These are phyloP conservation scores for Microtus montanus DNA, from an alignment of 2,113 vertebrate species.

Conservation along the genomic window DNA sequence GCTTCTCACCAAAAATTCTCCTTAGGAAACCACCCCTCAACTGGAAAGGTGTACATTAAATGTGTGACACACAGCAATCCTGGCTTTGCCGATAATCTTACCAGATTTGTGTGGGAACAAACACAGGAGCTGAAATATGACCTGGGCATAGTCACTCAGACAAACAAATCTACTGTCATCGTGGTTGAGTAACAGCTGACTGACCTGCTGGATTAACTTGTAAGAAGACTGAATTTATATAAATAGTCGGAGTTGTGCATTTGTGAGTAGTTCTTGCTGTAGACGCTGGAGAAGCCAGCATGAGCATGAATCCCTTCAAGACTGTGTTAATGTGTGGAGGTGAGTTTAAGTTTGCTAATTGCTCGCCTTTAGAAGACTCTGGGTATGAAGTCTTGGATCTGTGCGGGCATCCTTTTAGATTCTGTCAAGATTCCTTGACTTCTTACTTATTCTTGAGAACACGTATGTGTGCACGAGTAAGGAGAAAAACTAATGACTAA, in stretches of 20 bases:
- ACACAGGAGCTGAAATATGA: conserved; percentile 78
- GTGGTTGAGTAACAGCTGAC: conserved; percentile 68
- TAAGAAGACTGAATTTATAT: conserved; percentile 63
- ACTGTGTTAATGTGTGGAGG: conserved; percentile 26
- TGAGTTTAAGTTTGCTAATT: conserved; percentile 5
- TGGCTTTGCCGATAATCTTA: conserved; percentile 74
- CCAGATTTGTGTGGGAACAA: conserved; percentile 65
- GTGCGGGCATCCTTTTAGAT: neutral
- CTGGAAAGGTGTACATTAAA: conserved; percentile 2
- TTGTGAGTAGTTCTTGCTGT: neutral
- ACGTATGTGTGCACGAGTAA: neutral
- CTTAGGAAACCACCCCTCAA: neutral
- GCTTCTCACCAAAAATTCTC: conserved; percentile 38
- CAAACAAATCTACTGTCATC: conserved; percentile 48
- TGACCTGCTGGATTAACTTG: conserved; percentile 72
- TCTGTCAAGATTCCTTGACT: neutral
- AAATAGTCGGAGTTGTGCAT: conserved; percentile 54
- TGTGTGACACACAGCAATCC: conserved; percentile 40
- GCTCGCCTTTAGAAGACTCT: conserved; percentile 6
- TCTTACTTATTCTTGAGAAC: neutral
- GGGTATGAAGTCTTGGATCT: neutral
- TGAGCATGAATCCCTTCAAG: conserved; percentile 40
- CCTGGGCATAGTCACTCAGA: conserved; percentile 54
- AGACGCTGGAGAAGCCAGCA: neutral
- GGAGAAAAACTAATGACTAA: neutral